phyloP scores from a whole-genome alignment of 2,888 invertebrate genomes.

The Morpho helenor region DNA sequence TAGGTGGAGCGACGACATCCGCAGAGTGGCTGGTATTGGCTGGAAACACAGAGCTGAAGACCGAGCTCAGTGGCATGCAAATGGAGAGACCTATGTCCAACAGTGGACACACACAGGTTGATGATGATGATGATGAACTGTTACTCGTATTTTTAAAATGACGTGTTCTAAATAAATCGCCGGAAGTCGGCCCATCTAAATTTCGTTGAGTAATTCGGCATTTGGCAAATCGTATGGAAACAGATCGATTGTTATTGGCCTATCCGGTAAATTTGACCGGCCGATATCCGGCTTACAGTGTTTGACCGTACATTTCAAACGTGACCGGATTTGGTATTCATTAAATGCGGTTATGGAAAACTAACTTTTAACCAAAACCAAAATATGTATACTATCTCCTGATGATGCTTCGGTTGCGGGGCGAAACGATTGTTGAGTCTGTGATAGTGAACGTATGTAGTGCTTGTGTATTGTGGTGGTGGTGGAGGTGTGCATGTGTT shows the following conservation, averaged over 20 bases:
- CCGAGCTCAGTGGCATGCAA: too few species aligned
- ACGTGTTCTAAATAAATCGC: conserved; percentile 28
- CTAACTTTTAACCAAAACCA: neutral
- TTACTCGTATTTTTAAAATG: conserved; percentile 15
- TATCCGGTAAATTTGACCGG: conserved; percentile 25
- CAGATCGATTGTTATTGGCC: conserved; percentile 32
- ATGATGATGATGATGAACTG: too few species aligned
- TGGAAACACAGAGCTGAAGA: too few species aligned
- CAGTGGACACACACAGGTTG: too few species aligned
- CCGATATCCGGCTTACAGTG: conserved; percentile 20
- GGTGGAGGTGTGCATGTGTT: too few species aligned
- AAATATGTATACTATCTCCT: neutral
- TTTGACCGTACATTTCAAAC: conserved; percentile 22
- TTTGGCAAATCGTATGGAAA: conserved; percentile 29
- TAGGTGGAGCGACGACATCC: too few species aligned
- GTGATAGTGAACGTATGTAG: too few species aligned
- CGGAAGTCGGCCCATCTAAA: conserved; percentile 18
- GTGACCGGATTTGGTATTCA: conserved; percentile 16
- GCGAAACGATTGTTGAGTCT: too few species aligned
- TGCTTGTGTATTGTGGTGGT: too few species aligned
- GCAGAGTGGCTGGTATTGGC: too few species aligned
- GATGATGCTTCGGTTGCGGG: too few species aligned
- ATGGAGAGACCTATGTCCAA: too few species aligned
- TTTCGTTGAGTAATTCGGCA: conserved; percentile 9
- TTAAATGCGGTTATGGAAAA: conserved; percentile 5